Evolutionary conservation across 2,113 vertebrate genomes (phyloP), one percentile per base, ranked within the genome.

Genomic region (Hydrolagus affinis): DNA sequence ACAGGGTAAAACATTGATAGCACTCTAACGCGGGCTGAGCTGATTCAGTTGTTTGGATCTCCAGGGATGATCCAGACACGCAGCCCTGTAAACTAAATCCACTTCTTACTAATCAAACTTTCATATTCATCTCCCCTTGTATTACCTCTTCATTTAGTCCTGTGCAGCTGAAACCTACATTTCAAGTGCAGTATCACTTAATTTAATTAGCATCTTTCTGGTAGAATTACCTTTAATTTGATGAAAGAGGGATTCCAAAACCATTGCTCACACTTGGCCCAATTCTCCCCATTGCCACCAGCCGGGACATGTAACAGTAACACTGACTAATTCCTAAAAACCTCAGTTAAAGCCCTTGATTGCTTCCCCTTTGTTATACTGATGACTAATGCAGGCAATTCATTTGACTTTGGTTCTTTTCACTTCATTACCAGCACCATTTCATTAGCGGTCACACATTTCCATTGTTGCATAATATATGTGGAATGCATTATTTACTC

Each of bases 201-300:
- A 83, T 83, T 64, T 15, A 83, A 83, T 83, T 83, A 83, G 78
- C 78, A 83, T 64, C 62, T 1, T 11, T 32, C 25, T 83, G 78
- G 60, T 83, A 83, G 78, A 15, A 83, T 83, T 83, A 83, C 25
- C 64, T 83, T 83, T 64, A 83, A 68, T 83, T 83, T 83, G 28
- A 64, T 68, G 78, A 83, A 83, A 75, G 32, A 75, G 30, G 59
- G 25, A 83, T 83, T 83, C 28, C 78, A 83, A 30, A 30, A 83
- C 78, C 15, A 83, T 68, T 64, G 78, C 15, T 66, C 28, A 64
- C 28, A 25, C 30, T 66, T 66, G 64, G 14, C 25, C 62, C 25
- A 21, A 62, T 68, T 83, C 32, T 28, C 2, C 60, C 32, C 23
- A 15, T 30, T 15, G 19, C 25, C 32, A 17, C 8, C 59, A 44